Percentiles rank a stretch among this genome's conserved stretches.
These are phyloP conservation scores for Pseudochaenichthys georgianus DNA, from an alignment of 2,797 vertebrate genomes.

Conservation along the genomic window DNA sequence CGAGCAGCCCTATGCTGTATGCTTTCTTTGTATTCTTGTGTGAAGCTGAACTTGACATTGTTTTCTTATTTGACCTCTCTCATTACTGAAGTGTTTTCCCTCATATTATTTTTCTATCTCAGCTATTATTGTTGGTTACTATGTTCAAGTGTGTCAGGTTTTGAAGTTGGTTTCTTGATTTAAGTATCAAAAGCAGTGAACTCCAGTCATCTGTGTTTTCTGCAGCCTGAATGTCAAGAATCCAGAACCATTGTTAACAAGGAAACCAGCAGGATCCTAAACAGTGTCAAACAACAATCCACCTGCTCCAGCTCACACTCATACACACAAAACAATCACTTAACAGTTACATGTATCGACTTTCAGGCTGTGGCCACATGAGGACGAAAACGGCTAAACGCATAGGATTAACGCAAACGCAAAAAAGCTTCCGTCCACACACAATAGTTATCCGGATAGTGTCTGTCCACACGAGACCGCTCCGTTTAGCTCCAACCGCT, in stretches of 20 bases:
- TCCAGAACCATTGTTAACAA: slow-evolving; percentile 7
- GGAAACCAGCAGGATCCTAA: slow-evolving; percentile 17
- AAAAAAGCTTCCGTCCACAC: no score
- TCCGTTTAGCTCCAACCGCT: no score
- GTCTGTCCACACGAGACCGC: no score
- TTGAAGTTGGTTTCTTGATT: background rate
- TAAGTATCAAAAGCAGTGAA: background rate
- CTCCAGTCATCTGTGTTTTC: background rate
- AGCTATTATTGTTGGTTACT: background rate
- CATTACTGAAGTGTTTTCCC: slow-evolving; percentile 18
- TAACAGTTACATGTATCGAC: slow-evolving; percentile 1
- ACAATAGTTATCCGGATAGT: no score
- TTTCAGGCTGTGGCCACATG: background rate
- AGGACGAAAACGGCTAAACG: no score
- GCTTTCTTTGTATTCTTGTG: background rate
- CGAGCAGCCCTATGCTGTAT: background rate
- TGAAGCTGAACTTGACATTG: background rate
- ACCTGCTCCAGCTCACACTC: slow-evolving; percentile 15
- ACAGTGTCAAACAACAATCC: background rate
- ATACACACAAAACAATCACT: slow-evolving; percentile 7
- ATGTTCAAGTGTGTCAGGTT: background rate
- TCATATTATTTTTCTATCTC: background rate
- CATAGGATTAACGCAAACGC: no score
- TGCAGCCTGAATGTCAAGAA: slow-evolving; percentile 12
- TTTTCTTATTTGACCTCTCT: slow-evolving; percentile 15